Evolutionary conservation across 2,113 vertebrate species (phyloP), one percentile per base, ranked within the genome.

Genomic region (Platycercus adscitus): DNA sequence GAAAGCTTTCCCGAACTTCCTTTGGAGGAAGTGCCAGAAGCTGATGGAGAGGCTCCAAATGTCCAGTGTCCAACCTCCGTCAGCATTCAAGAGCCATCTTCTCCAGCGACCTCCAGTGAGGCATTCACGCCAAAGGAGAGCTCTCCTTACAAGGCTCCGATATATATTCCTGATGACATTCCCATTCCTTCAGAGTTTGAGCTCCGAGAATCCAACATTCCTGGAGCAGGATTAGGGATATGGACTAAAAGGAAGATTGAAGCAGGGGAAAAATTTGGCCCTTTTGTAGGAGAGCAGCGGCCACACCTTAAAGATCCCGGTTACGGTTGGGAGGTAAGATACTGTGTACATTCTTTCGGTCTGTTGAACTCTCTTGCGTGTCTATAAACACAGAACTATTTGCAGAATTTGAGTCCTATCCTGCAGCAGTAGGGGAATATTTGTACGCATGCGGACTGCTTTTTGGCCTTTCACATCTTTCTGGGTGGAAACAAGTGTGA

Each of bases 271-370:
- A 98, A 98, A 76, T 98, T 99, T 86, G 99, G 99, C 96, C 99
- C 99, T n/a, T 99, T 99, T 35, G 94, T 98, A 56, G 99, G 98
- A 95, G 98, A 99, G 94, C 98, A 98, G 83, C 97, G 95, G 33
- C 91, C 98, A 60, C 97, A 95, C 92, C 98, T 99, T 65, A 98
- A 98, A 93, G 98, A 99, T 71, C 98, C 98, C 55, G 96, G 95
- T 87, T 99, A 98, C 7, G 99, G 99, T 96, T 99, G 99, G 99
- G 98, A 99, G 99, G 99, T 99, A 99, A 98, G 99, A 97, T 77
- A 44, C 47, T 71, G 26, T 71, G 26, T 11, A 31, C 64, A 16
- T 93, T 88, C 70, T 78, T 94, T 63, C 0, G 2, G 47, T 81
- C 91, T 78, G 39, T 81, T 94, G 63, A 88, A 47, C 68, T 69